These are phyloP conservation scores for Aplodontia rufa DNA, from an alignment of 2,113 vertebrate species.

Conservation along the genomic window DNA sequence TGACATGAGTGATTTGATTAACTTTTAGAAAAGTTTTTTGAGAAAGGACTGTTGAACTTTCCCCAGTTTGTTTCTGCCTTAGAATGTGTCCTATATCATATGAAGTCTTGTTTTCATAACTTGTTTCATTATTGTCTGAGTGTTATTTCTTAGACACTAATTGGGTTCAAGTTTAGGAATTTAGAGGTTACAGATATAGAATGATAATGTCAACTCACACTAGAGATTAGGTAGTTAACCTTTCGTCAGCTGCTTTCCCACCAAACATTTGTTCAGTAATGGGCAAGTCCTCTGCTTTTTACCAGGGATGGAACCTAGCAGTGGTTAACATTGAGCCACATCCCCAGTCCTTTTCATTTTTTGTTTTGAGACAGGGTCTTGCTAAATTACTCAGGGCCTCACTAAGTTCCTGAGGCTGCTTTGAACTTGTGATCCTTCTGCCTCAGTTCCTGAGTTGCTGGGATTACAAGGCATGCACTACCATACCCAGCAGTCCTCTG, in stretches of 20 bases:
- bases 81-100: neutral
- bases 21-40: conserved; percentile 56
- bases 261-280: neutral
- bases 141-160: conserved; percentile 26
- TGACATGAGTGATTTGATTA: conserved; percentile 64
- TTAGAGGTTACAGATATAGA: conserved; percentile 52
- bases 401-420: too few species aligned
- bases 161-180: neutral
- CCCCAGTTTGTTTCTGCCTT: conserved; percentile 40
- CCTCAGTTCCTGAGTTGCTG: too few species aligned
- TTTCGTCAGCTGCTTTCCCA: neutral
- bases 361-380: too few species aligned
- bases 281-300: neutral
- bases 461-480: too few species aligned
- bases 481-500: neutral
- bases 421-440: too few species aligned
- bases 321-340: too few species aligned
- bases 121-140: conserved; percentile 46
- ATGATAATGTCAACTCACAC: neutral
- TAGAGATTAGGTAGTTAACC: neutral
- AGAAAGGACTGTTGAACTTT: conserved; percentile 43
- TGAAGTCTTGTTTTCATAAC: conserved; percentile 48
- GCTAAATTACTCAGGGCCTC: too few species aligned
- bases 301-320: too few species aligned
- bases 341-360: too few species aligned